Evolutionary conservation across 2,797 vertebrate genomes (phyloP).

Genomic region (Helicolenus hilgendorfi): DNA sequence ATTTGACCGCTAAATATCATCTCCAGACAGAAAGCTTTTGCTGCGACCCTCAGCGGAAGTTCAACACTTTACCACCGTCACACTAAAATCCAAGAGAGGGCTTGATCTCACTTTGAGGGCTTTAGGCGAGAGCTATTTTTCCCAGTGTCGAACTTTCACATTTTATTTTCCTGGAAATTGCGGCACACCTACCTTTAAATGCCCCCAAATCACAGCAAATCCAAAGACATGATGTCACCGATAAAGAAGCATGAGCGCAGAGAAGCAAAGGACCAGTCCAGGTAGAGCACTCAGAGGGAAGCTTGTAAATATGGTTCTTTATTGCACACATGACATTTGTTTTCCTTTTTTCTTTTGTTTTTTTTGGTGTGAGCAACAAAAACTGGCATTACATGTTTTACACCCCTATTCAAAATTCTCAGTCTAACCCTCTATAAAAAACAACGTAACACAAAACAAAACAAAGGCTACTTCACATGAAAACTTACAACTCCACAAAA

Average conservation of each 20-base stretch:
- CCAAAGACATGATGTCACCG: conserved; percentile 49
- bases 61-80: conserved; percentile 31
- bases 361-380: conserved; percentile 87
- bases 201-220: conserved; percentile 36
- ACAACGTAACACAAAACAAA: conserved; percentile 80
- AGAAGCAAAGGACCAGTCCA: conserved; percentile 75
- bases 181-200: conserved; percentile 72
- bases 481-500: conserved; percentile 79
- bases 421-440: conserved; percentile 64
- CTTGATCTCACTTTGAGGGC: conserved; percentile 43
- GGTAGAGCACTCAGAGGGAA: conserved; percentile 78
- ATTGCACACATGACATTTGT: conserved; percentile 89
- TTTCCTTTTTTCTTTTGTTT: conserved; percentile 43
- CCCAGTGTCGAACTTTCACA: conserved; percentile 27
- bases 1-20: conserved; percentile 40
- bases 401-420: conserved; percentile 71
- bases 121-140: conserved; percentile 21
- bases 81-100: conserved; percentile 26
- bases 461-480: conserved; percentile 83
- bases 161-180: conserved; percentile 33
- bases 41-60: conserved; percentile 20
- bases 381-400: conserved; percentile 83
- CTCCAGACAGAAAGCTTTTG: conserved; percentile 20
- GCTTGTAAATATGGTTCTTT: conserved; percentile 89
- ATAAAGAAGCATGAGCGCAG: conserved; percentile 35